phyloP scores from a whole-genome alignment of 1,140 invertebrate species.

The Lerema accius region DNA sequence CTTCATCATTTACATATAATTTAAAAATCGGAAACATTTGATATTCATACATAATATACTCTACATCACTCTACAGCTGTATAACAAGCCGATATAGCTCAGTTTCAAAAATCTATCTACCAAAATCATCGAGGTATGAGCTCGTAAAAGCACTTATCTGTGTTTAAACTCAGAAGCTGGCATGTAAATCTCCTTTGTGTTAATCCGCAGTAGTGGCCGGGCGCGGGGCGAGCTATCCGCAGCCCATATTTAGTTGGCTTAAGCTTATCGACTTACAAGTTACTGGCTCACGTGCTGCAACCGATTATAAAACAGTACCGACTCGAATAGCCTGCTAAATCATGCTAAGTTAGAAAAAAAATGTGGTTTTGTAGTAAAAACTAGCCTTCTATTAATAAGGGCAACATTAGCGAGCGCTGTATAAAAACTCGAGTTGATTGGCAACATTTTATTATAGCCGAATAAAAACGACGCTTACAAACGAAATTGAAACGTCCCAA shows the following conservation, averaged over 20 bases:
- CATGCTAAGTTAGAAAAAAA: conserved; percentile 3
- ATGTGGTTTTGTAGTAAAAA: conserved; percentile 13
- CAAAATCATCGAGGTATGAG: too few relatives aligned
- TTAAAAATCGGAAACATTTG: too few relatives aligned
- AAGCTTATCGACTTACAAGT: conserved; percentile 15
- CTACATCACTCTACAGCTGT: too few relatives aligned
- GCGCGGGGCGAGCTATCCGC: neutral
- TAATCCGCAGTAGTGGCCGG: conserved; percentile 4
- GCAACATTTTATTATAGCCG: conserved; percentile 60
- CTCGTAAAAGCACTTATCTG: neutral
- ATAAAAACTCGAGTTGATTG: conserved; percentile 48
- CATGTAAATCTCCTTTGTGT: conserved; percentile 14
- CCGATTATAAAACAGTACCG: conserved; percentile 13
- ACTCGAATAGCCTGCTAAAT: conserved; percentile 13
- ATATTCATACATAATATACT: too few relatives aligned
- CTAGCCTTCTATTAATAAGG: conserved; percentile 30
- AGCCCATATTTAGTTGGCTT: conserved; percentile 23
- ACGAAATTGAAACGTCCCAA: conserved; percentile 66
- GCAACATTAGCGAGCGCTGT: conserved; percentile 20
- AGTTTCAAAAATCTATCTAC: too few relatives aligned
- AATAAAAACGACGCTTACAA: conserved; percentile 64
- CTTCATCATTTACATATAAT: too few relatives aligned
- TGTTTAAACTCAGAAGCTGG: too few relatives aligned
- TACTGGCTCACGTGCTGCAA: conserved; percentile 4
- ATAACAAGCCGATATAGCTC: too few relatives aligned